Base-by-base conservation (phyloP, 1,140 invertebrate genomes). In the Stegodyphus mimosarum region DNA sequence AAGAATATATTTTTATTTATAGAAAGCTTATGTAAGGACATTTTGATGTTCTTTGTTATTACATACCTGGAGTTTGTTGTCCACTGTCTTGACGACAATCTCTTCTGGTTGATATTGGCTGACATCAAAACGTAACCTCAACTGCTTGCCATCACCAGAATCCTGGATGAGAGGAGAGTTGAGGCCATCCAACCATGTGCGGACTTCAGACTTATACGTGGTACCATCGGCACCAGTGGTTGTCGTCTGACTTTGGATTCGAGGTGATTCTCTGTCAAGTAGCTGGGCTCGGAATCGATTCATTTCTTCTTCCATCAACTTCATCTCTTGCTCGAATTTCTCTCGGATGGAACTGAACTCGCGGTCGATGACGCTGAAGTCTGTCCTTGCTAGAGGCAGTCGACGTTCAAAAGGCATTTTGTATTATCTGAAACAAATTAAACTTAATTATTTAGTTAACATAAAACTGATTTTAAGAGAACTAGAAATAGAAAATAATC, bases 271-370 rank as follows among this genome's bases (percentile, higher is more conserved):
- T 88, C 95, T 93, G 90, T 97, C 96, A 94, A 97, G 95, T 75
- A 98, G 92, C 91, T 98, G 96, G 84, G 95, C 95, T 87, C 97
- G 93, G 92, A 99, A 98, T 91, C 95, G 95, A 90, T 95, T 95
- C 97, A 99, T 99, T 92, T 99, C 97, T 88, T 98, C 97, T 92
- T 99, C 97, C 96, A 99, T 98, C 92, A 96, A 96, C 88, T 94
- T 93, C 97, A 99, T 99, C 93, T 99, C 97, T 77, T 94, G 94
- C 90, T 99, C 97, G 91, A 99, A 99, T 86, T 96, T 93, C 90
- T 98, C 97, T 87, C 97, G 94, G 90, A 99, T 98, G 90, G 95
- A 97, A 89, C 95, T 96, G 92, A 98, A 99, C 92, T 99, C 97
- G 74, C 95, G 95, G 91, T 99, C 97, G 91, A 98, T 96, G 88